Evolutionary conservation across 2,888 invertebrate species (phyloP), one percentile per base, ranked within the genome.

Genomic region (Yponomeuta cagnagella): DNA sequence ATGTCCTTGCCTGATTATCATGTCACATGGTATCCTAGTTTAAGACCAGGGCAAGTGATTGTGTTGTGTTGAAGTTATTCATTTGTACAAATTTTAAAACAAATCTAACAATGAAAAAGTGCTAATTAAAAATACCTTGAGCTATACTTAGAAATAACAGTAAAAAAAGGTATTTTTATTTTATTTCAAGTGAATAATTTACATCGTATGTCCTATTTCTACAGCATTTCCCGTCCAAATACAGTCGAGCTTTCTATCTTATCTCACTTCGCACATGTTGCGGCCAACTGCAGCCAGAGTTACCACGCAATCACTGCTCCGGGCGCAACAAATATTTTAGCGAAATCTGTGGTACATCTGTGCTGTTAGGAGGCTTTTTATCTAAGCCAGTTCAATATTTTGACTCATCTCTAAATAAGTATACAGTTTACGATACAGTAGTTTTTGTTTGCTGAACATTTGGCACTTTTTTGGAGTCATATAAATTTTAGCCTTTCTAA

Each of bases 281-380:
- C 64, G 30, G 10, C 23, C 43, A 43, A 15, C 15, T 58, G 52
- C 52, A 58, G 12, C 52, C 15, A 15, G 1, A 58, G 52, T 12
- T 52, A n/a, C 15, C 66, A 12, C 66, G 31, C 68, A 68, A 70
- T 63, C 63, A 69, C 23, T 23, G n/a, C 70, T 15, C 15, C 64
- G 31, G 30, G 66, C 5, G 6, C 43, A 10, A 52, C 10, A 71
- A 31, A 52, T 67, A 48, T 52, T 43, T 12, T 68, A 48, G 66
- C 70, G 72, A 75, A 78, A 86, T 83, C 84, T 86, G 85, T 83
- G 76, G 74, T 76, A 74, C 87, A 87, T 74, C 78, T 86, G 87
- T 79, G 78, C 72, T 64, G 73, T 75, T 78, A 77, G 74, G 71
- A 73, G 73, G 71, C 79, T 80, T 83, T 82, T 77, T 77, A 75